Evolutionary conservation across 2,888 invertebrate genomes (phyloP), one percentile per base, ranked within the genome.

Genomic region (Agrenia bidenticulata): DNA sequence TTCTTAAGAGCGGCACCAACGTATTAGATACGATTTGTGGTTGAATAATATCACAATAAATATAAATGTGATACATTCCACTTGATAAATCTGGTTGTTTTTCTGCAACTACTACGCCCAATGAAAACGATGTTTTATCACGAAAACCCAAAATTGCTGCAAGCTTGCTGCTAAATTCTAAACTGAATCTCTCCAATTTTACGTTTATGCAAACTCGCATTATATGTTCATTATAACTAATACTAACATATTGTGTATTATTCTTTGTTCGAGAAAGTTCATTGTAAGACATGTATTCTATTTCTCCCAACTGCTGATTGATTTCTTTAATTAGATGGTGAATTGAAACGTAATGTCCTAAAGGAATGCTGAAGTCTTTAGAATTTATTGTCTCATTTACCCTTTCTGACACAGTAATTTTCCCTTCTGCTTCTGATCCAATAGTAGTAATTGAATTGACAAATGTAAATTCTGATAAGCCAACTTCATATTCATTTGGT

Each of bases 41-140:
- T 27, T 62, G 7, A 13, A 62, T 37, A 2, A 62, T 56, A 49
- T 62, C 62, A 21, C 26, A 5, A 17, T 62, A 62, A 1, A 62
- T 23, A 37, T 27, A 62, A 21, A 56, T 49, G 32, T 62, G 62
- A 62, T 62, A 19, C 56, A 56, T 45, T 15, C 42, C 42, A 17
- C 17, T 4, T 13, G 7, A 4, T 7, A 55, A 5, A 7, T 15
- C 24, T 2, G 32, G 24, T 24, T 2, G 11, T 51, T 15, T 19
- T 23, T 51, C 13, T 4, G 23, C 24, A 23, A 21, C 5, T 11
- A 19, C 23, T 24, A 4, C 7, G 5, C 24, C 51, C 2, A 7
- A 19, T 17, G 2, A 2, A 51, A 51, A 51, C 5, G 13, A 7
- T 23, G 7, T 2, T 4, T 2, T 4, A 7, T 23, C 51, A 17